Evolutionary conservation across 2,888 invertebrate species (phyloP).

Genomic region (Cryptus viduatorius): DNA sequence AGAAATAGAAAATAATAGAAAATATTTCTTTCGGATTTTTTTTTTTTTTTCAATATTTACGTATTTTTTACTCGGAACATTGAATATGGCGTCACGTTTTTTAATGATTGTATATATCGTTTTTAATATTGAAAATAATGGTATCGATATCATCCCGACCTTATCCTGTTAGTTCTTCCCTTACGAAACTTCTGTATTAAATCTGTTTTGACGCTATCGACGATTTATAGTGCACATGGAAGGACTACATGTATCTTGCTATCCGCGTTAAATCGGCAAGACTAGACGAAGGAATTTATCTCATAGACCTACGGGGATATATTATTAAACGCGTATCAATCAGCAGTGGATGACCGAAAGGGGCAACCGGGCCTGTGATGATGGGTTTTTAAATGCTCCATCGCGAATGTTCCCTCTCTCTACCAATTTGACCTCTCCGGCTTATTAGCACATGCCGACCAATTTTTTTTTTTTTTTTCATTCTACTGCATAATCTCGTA

Average conservation of each 20-base stretch:
- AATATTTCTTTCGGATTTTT: too few relatives aligned
- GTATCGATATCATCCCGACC: too few relatives aligned
- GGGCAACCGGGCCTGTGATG: constrained; percentile 61
- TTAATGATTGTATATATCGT: too few relatives aligned
- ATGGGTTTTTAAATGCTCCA: constrained; percentile 82
- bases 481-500: neutral
- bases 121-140: too few relatives aligned
- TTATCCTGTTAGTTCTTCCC: neutral
- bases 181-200: neutral
- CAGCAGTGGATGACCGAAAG: constrained; percentile 72
- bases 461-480: constrained; percentile 50
- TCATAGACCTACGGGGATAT: constrained; percentile 71
- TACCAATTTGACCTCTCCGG: constrained; percentile 72
- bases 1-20: too few relatives aligned
- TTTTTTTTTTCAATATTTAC: too few relatives aligned
- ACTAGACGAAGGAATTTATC: constrained; percentile 59
- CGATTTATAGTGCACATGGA: neutral
- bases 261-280: constrained; percentile 45
- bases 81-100: too few relatives aligned
- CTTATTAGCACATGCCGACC: constrained; percentile 77
- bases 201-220: neutral
- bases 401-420: constrained; percentile 33
- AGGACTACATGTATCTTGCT: constrained; percentile 11
- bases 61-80: too few relatives aligned
- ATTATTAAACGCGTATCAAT: constrained; percentile 84